Evolutionary conservation across 2,888 invertebrate species (phyloP).

Genomic region (Dynastes maya): DNA sequence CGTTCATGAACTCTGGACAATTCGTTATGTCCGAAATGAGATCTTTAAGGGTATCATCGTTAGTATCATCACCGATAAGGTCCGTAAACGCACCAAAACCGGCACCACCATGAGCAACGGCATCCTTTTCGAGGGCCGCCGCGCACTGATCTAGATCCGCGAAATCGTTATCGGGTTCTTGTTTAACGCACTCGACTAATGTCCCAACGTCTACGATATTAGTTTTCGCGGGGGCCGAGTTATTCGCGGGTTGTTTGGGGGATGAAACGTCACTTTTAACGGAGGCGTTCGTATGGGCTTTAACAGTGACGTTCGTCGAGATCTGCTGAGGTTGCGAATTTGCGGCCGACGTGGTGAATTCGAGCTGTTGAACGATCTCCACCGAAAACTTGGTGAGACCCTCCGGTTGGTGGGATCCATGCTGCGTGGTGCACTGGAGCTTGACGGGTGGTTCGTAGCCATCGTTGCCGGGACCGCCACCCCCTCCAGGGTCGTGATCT

Average conservation of each 20-base stretch:
- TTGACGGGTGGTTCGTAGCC: constrained; percentile 85
- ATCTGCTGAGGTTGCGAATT: constrained; percentile 92
- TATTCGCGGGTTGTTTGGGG: constrained; percentile 56
- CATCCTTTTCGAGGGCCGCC: constrained; percentile 89
- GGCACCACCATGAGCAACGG: constrained; percentile 79
- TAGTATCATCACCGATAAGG: constrained; percentile 88
- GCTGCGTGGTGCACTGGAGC: constrained; percentile 76
- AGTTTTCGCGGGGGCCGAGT: constrained; percentile 69
- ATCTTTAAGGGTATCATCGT: constrained; percentile 88
- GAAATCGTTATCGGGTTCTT: constrained; percentile 86
- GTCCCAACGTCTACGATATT: constrained; percentile 67
- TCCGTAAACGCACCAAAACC: constrained; percentile 86
- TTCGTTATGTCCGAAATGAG: constrained; percentile 91
- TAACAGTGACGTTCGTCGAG: constrained; percentile 93
- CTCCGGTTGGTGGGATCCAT: constrained; percentile 71
- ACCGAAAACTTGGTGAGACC: constrained; percentile 86
- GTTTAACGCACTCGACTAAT: constrained; percentile 81
- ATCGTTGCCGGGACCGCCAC: constrained; percentile 46
- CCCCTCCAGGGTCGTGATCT: constrained; percentile 74
- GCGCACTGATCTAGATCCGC: constrained; percentile 90
- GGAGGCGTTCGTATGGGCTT: constrained; percentile 81
- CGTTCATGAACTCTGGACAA: constrained; percentile 87
- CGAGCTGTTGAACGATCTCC: constrained; percentile 92
- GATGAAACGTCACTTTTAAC: constrained; percentile 76
- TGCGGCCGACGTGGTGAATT: constrained; percentile 90